Base-by-base conservation (phyloP, 2,797 vertebrate species). In the Schizopygopsis pylzovi region DNA sequence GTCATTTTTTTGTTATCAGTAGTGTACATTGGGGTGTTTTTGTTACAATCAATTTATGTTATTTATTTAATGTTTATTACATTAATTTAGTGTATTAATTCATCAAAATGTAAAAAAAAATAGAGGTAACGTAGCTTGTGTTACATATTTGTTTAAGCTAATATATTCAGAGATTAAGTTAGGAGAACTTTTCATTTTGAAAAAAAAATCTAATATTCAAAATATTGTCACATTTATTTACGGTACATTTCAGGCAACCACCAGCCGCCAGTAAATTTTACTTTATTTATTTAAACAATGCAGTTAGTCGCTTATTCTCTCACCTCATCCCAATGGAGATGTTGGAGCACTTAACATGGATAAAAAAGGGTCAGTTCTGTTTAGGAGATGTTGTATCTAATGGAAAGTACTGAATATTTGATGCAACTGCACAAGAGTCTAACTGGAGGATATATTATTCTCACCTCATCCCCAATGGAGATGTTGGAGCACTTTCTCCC, bases 381-480 rank as follows among this genome's bases (percentile, higher is more conserved):
- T 76, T 54, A 37, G 28, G 16, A 54, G 7, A 76, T 22, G 39
- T 54, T 6, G 73, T 54, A 75, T 15, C 6, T 33, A 39, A 37
- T 37, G 37, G 33, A 6, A 56, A 80, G 0, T n/a, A 80, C 28
- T 5, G 2, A 49, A 79, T 4, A 22, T 4, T 13, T 20, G 25
- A 49, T 41, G 65, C 33, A 71, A 41, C 33, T 71, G 52, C 52
- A 56, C 7, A 56, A 56, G 6, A 20, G 52, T 56, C 52, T 56
- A 56, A 18, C 15, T 54, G 52, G 6, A 56, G 54, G 54, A 56
- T 20, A 56, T 20, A 56, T 56, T 56, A 56, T 13, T 70, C 93
- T 91, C 91, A 99, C 98, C 97, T 98, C 97, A 87, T 99, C 98
- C 83, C 98, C 98, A 28, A 99, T 97, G 82, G 97, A 98, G 93